phyloP scores from a whole-genome alignment of 2,113 vertebrate genomes.

The Cololabis saira region DNA sequence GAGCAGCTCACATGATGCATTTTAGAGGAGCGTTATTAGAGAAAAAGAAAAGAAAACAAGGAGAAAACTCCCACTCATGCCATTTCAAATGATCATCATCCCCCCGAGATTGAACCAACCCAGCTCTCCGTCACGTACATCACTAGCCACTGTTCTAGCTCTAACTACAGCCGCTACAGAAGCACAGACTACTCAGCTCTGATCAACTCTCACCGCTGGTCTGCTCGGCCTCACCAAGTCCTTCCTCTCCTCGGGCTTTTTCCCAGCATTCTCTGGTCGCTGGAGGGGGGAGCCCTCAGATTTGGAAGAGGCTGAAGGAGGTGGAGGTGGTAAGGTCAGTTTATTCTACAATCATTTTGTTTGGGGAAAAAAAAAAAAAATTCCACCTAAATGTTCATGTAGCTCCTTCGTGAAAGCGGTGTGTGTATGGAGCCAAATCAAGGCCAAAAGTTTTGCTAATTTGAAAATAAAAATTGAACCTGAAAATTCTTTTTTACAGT shows the following conservation, averaged over 20 bases:
- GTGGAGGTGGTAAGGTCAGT: constrained; percentile 60
- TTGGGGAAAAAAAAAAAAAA: background rate
- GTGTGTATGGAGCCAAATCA: too few species aligned
- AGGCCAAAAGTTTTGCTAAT: too few species aligned
- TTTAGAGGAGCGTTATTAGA: background rate
- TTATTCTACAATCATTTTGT: background rate
- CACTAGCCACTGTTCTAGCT: constrained; percentile 16
- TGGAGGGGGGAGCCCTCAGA: constrained; percentile 93
- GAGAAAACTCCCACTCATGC: background rate
- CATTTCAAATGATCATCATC: background rate
- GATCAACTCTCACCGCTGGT: constrained; percentile 87
- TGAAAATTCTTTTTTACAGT: too few species aligned
- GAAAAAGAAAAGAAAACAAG: constrained; percentile 1
- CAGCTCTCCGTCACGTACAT: background rate
- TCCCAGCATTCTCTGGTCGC: constrained; percentile 87
- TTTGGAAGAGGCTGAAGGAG: constrained; percentile 90
- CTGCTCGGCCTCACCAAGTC: constrained; percentile 88
- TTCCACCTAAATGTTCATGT: background rate
- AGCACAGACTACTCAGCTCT: constrained; percentile 38
- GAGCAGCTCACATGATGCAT: constrained; percentile 46
- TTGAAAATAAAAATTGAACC: too few species aligned
- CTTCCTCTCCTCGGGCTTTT: constrained; percentile 93
- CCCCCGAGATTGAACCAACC: too few species aligned
- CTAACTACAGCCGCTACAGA: constrained; percentile 46
- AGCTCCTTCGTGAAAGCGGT: background rate